A percentile compares a stretch with the other conserved stretches of the same genome.
Evolutionary conservation across 2,888 invertebrate species (phyloP).

Genomic region (Vanessa cardui): DNA sequence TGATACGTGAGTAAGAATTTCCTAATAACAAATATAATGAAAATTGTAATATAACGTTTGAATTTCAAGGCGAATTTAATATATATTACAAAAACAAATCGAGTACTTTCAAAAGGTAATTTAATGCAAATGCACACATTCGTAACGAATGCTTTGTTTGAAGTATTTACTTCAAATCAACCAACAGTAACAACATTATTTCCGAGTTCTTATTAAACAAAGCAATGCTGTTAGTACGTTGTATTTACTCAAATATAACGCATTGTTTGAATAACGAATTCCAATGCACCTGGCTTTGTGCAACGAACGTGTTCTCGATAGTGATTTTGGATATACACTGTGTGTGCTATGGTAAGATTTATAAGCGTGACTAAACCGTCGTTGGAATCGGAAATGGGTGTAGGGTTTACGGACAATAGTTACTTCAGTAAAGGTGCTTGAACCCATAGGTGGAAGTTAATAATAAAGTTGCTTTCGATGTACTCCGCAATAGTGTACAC

Average conservation of each 20-base stretch:
- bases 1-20: background rate
- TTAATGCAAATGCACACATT: slow-evolving; percentile 3
- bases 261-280: slow-evolving; percentile 67
- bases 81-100: slow-evolving; percentile 2
- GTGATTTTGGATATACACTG: slow-evolving; percentile 54
- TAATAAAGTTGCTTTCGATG: slow-evolving; percentile 26
- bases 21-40: background rate
- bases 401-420: slow-evolving; percentile 39
- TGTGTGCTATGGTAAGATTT: slow-evolving; percentile 50
- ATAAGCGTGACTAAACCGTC: slow-evolving; percentile 52
- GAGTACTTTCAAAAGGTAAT: slow-evolving; percentile 16
- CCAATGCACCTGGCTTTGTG: slow-evolving; percentile 54
- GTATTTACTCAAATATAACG: slow-evolving; percentile 48
- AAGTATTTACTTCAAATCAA: slow-evolving; percentile 43
- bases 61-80: background rate
- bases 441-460: slow-evolving; percentile 37
- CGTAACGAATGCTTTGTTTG: slow-evolving; percentile 17
- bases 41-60: background rate
- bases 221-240: slow-evolving; percentile 45
- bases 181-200: slow-evolving; percentile 50
- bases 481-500: slow-evolving; percentile 10
- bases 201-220: slow-evolving; percentile 43
- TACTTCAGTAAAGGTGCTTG: slow-evolving; percentile 42
- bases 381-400: slow-evolving; percentile 48
- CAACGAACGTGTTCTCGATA: slow-evolving; percentile 44